These are phyloP conservation scores for Dolichallabes microphthalmus DNA, from an alignment of 2,113 vertebrate species.

Conservation along the genomic window DNA sequence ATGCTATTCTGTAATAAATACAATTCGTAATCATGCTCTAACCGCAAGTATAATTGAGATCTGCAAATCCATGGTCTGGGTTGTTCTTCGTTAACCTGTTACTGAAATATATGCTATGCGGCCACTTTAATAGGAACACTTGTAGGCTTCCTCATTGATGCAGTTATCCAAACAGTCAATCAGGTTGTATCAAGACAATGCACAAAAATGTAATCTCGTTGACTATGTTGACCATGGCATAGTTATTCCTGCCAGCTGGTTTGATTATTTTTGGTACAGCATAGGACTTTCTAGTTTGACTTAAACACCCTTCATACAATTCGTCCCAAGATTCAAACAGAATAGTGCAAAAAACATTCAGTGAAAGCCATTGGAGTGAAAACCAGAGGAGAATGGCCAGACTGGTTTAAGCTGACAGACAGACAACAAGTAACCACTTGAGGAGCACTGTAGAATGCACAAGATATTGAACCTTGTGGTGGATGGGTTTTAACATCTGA, in stretches of 20 bases:
- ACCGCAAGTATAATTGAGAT: neutral
- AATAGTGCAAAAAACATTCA: no score
- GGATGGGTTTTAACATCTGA: neutral
- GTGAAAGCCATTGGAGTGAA: no score
- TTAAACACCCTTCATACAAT: no score
- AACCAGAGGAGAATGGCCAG: no score
- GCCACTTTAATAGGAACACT: neutral
- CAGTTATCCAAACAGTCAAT: neutral
- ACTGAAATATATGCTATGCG: neutral
- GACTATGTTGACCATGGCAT: neutral
- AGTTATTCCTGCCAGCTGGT: neutral
- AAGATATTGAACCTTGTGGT: neutral
- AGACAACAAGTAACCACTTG: no score
- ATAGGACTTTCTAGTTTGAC: no score
- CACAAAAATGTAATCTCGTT: neutral
- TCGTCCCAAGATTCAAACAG: no score
- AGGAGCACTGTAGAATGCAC: no score
- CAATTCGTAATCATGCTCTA: neutral
- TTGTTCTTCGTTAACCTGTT: neutral
- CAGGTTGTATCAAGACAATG: neutral
- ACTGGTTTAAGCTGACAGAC: no score
- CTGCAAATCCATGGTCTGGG: neutral
- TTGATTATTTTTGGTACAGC: neutral
- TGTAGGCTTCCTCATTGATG: neutral
- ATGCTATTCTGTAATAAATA: neutral